Conservation (phyloP, 2,888 invertebrate species). For the Marasmarcha lunaedactyla region DNA sequence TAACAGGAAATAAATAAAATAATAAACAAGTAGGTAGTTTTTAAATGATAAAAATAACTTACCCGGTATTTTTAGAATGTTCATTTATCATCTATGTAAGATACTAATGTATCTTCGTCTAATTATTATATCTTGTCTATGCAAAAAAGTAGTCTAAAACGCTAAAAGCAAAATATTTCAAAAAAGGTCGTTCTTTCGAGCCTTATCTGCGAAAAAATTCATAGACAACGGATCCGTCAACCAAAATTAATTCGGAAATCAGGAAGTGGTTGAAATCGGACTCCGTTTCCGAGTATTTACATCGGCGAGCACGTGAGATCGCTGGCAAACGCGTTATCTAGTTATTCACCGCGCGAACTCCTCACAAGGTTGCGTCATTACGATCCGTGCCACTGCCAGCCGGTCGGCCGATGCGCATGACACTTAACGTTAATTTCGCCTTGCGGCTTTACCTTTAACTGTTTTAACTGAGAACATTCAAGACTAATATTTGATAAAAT, state of each 20-base stretch:
- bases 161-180: not conserved
- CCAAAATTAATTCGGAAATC: constrained; percentile 15
- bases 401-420: not conserved
- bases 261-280: constrained; percentile 20
- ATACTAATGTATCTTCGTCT: no score
- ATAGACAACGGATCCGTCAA: constrained; percentile 11
- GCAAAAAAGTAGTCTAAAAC: no score
- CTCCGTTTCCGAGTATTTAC: constrained; percentile 17
- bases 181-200: constrained; percentile 12
- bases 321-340: not conserved
- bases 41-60: no score
- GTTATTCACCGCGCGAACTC: constrained; percentile 2
- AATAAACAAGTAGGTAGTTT: no score
- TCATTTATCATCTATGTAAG: no score
- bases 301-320: not conserved
- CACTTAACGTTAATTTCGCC: not conserved
- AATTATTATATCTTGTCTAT: no score
- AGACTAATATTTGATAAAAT: no score
- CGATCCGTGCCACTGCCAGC: no score
- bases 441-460: not conserved
- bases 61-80: no score
- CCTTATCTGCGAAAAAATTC: constrained; percentile 17
- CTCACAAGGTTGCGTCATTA: constrained; percentile 4
- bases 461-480: no score
- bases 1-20: no score